Conservation (phyloP, 2,113 vertebrate genomes). For the Dascyllus trimaculatus region DNA sequence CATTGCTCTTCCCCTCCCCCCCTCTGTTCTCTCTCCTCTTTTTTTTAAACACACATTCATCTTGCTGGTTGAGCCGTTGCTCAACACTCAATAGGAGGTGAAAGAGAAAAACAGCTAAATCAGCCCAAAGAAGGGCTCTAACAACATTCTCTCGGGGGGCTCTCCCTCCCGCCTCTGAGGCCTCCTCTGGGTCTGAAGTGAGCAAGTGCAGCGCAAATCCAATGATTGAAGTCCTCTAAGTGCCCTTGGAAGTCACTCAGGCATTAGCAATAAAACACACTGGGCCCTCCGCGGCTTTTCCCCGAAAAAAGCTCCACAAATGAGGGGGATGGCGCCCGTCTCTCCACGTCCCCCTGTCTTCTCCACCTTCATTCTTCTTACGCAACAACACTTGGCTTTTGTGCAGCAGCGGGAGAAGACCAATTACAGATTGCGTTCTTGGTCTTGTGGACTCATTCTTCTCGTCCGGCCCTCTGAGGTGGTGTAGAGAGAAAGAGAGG, state of each 20-base stretch:
- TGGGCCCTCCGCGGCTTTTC: conserved; percentile 57
- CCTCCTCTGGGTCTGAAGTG: conserved; percentile 68
- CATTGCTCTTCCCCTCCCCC: conserved; percentile 47
- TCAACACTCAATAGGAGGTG: conserved; percentile 54
- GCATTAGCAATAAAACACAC: conserved; percentile 81
- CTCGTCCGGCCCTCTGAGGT: conserved; percentile 12
- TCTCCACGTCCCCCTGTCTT: conserved; percentile 53
- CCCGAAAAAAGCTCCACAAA: conserved; percentile 67
- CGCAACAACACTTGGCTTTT: conserved; percentile 51
- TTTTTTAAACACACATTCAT: conserved; percentile 78
- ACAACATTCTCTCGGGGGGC: conserved; percentile 52
- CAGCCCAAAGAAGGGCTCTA: conserved; percentile 63
- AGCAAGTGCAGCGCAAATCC: conserved; percentile 69
- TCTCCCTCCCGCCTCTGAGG: conserved; percentile 44
- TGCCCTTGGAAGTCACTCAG: conserved; percentile 76
- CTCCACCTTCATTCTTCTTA: conserved; percentile 48
- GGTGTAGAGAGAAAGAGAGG: conserved; percentile 2
- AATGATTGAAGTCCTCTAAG: conserved; percentile 74
- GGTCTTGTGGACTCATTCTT: conserved; percentile 59
- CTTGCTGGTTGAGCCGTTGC: conserved; percentile 60
- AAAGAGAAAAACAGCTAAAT: conserved; percentile 79
- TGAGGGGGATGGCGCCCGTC: conserved; percentile 67
- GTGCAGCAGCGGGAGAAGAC: conserved; percentile 52
- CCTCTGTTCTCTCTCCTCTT: conserved; percentile 8
- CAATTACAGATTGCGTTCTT: conserved; percentile 22